Conservation (phyloP, 2,888 invertebrate genomes). For the Pseudoips prasinana region DNA sequence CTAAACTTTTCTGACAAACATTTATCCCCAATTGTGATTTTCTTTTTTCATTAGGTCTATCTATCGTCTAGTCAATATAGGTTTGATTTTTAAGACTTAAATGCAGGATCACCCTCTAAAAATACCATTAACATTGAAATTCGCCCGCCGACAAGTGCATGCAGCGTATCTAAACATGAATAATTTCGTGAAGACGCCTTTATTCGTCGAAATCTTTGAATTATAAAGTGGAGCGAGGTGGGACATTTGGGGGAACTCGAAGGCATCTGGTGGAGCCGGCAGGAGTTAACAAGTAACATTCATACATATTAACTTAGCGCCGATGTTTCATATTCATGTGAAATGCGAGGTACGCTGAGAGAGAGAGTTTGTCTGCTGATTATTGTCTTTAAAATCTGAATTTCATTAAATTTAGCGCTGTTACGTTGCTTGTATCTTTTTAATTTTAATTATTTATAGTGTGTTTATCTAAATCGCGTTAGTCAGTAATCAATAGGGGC, state of each 20-base stretch:
- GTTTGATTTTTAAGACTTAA: too few relatives aligned
- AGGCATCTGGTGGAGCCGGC: conserved; percentile 52
- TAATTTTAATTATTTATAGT: too few relatives aligned
- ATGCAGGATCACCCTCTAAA: conserved; percentile 6
- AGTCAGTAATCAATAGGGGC: too few relatives aligned
- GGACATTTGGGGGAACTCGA: conserved; percentile 48
- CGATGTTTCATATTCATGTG: conserved; percentile 65
- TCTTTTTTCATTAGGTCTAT: too few relatives aligned
- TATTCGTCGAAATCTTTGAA: conserved; percentile 74
- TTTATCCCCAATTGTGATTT: too few relatives aligned
- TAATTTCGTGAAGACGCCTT: conserved; percentile 64
- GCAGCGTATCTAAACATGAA: conserved; percentile 51
- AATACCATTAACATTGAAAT: conserved; percentile 21
- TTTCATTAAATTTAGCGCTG: conserved; percentile 8
- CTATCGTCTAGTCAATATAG: too few relatives aligned
- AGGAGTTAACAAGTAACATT: conserved; percentile 68
- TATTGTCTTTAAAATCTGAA: conserved; percentile 20
- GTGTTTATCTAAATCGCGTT: too few relatives aligned
- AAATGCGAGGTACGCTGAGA: conserved; percentile 36
- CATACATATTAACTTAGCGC: conserved; percentile 74
- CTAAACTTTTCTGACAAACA: too few relatives aligned
- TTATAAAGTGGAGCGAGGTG: conserved; percentile 66
- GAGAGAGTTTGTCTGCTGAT: conserved; percentile 24
- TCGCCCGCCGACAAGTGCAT: conserved; percentile 22
- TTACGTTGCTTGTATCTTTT: background rate